A percentile compares a stretch with the other conserved stretches of the same genome.
Conservation (phyloP, 2,113 vertebrate species). For the Bufo gargarizans region DNA sequence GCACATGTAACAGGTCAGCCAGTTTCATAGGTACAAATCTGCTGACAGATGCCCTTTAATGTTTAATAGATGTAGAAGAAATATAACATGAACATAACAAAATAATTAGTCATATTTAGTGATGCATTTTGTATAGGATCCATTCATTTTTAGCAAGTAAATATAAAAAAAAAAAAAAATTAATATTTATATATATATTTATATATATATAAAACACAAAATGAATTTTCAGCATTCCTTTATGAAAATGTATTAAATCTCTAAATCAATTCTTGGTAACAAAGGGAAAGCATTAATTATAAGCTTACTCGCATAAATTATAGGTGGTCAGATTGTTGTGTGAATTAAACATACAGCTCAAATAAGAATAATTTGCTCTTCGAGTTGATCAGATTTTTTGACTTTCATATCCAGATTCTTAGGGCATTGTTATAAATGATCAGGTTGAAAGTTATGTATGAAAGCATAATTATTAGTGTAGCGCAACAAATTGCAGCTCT, state of each 20-base stretch:
- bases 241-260: neutral
- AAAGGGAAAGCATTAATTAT: neutral
- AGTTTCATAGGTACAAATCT: too few relatives aligned
- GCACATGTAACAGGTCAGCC: too few relatives aligned
- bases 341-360: neutral
- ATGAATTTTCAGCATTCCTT: neutral
- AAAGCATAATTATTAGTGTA: neutral
- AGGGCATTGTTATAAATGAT: neutral
- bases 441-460: neutral
- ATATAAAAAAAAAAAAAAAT: too few relatives aligned
- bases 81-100: neutral
- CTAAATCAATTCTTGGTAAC: neutral
- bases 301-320: neutral
- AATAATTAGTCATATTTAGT: neutral
- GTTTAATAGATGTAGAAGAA: neutral
- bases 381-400: conserved; percentile 11
- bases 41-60: too few relatives aligned
- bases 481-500: neutral
- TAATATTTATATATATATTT: too few relatives aligned
- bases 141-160: neutral
- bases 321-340: neutral
- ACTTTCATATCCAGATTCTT: neutral
- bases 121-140: neutral
- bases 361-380: neutral
- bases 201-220: neutral